A percentile compares a stretch with the other conserved stretches of the same genome.
These are phyloP conservation scores for Hirundichthys speculiger DNA, from an alignment of 2,113 vertebrate genomes.

Conservation along the genomic window DNA sequence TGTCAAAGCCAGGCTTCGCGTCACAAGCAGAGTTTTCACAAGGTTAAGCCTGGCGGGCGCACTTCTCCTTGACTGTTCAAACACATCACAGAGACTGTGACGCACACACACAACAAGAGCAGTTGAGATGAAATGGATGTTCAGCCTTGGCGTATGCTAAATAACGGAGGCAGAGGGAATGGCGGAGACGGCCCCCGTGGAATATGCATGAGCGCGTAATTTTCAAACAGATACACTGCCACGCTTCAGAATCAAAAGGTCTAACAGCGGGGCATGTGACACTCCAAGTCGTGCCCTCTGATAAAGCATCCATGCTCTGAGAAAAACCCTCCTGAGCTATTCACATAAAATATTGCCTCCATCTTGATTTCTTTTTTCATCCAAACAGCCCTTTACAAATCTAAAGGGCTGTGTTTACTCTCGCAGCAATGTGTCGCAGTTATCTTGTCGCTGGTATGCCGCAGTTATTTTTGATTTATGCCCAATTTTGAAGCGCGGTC, in stretches of 20 bases:
- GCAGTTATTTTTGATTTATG: too few relatives aligned
- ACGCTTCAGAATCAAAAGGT: slow-evolving; percentile 39
- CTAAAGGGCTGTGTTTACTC: too few relatives aligned
- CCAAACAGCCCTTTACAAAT: not conserved
- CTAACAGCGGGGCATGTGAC: slow-evolving; percentile 25
- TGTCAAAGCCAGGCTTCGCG: slow-evolving; percentile 13
- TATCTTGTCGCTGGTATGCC: too few relatives aligned
- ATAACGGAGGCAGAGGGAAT: slow-evolving; percentile 28
- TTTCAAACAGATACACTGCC: slow-evolving; percentile 25
- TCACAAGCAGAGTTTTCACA: slow-evolving; percentile 49
- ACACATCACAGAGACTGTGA: slow-evolving; percentile 25
- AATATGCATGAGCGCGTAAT: slow-evolving; percentile 21
- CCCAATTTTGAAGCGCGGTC: too few relatives aligned
- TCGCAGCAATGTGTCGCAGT: too few relatives aligned
- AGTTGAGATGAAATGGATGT: slow-evolving; percentile 29
- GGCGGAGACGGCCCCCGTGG: slow-evolving; percentile 21
- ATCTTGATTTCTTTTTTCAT: not conserved
- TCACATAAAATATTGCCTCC: too few relatives aligned
- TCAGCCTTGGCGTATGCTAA: slow-evolving; percentile 42
- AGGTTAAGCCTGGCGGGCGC: slow-evolving; percentile 47
- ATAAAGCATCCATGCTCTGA: slow-evolving; percentile 25
- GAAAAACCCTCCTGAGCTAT: not conserved
- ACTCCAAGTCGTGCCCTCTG: slow-evolving; percentile 37
- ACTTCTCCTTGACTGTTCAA: slow-evolving; percentile 34
- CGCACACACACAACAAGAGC: slow-evolving; percentile 15